Evolutionary conservation across 2,888 invertebrate genomes (phyloP).

Genomic region (Trisateles emortualis): DNA sequence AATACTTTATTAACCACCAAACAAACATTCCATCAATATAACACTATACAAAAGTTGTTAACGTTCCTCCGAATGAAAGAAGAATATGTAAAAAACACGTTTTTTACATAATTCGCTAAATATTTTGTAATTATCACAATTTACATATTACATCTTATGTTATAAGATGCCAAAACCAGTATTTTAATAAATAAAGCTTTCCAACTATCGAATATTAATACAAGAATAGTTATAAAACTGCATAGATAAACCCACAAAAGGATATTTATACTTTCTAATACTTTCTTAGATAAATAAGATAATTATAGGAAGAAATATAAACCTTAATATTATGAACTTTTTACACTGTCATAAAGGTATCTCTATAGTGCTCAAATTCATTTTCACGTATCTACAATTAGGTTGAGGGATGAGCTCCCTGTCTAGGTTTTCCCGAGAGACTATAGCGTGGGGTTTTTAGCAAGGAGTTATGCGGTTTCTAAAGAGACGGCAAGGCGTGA

Average conservation of each 20-base stretch:
- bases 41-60: neutral
- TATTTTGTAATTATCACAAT: slow-evolving; percentile 20
- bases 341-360: too few relatives aligned
- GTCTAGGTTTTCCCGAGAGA: too few relatives aligned
- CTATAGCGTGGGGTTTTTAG: too few relatives aligned
- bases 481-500: too few relatives aligned
- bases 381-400: too few relatives aligned
- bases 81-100: slow-evolving; percentile 1
- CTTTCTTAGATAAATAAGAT: neutral
- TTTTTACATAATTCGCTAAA: slow-evolving; percentile 18
- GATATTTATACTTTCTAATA: neutral
- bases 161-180: neutral
- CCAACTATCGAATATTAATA: neutral
- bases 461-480: too few relatives aligned
- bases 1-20: neutral
- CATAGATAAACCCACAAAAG: neutral
- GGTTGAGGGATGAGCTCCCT: too few relatives aligned
- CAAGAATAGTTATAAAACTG: neutral
- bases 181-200: slow-evolving; percentile 1
- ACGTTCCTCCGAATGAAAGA: slow-evolving; percentile 4
- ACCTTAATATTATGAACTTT: too few relatives aligned
- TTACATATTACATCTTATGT: slow-evolving; percentile 3
- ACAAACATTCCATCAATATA: neutral
- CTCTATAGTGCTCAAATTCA: too few relatives aligned
- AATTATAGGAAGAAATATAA: neutral